Conservation (phyloP, 1,140 invertebrate genomes). For the Oreohelix idahoensis region DNA sequence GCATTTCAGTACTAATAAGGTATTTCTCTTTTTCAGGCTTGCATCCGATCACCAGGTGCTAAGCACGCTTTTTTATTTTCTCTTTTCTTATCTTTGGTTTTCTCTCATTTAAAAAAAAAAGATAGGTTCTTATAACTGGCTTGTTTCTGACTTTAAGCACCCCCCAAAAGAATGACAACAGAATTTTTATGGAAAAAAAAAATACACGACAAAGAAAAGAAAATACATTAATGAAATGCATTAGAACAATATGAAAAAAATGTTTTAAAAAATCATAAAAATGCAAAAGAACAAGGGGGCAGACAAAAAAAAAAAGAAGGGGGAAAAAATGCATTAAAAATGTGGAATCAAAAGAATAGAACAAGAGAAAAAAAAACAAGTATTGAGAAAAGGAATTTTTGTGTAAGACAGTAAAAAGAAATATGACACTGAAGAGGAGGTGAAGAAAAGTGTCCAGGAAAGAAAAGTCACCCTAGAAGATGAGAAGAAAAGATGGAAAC, state of each 20-base stretch:
- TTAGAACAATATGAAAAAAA: background rate
- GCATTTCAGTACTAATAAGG: constrained; percentile 6
- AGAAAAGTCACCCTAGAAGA: background rate
- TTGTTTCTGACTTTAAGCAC: background rate
- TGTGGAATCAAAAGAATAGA: background rate
- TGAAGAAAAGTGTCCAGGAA: constrained; percentile 23
- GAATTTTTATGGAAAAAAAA: background rate
- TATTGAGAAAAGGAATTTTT: constrained; percentile 16
- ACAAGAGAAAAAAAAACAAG: constrained; percentile 5
- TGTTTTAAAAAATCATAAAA: background rate
- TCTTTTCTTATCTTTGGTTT: background rate
- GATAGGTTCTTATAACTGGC: background rate
- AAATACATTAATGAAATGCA: background rate
- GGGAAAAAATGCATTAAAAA: constrained; percentile 19
- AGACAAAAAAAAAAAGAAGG: constrained; percentile 5
- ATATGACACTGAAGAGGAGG: constrained; percentile 3
- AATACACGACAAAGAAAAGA: no score
- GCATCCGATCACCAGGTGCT: constrained; percentile 25
- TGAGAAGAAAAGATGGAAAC: background rate
- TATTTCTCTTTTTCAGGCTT: constrained; percentile 45
- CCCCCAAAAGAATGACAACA: background rate
- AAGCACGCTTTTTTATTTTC: background rate
- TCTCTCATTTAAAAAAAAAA: background rate
- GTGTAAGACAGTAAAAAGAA: constrained; percentile 9
- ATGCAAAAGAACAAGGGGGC: background rate